Percentiles rank a stretch among this genome's conserved stretches.
Evolutionary conservation across 1,140 invertebrate genomes (phyloP).

Genomic region (Rhizoglyphus robini): DNA sequence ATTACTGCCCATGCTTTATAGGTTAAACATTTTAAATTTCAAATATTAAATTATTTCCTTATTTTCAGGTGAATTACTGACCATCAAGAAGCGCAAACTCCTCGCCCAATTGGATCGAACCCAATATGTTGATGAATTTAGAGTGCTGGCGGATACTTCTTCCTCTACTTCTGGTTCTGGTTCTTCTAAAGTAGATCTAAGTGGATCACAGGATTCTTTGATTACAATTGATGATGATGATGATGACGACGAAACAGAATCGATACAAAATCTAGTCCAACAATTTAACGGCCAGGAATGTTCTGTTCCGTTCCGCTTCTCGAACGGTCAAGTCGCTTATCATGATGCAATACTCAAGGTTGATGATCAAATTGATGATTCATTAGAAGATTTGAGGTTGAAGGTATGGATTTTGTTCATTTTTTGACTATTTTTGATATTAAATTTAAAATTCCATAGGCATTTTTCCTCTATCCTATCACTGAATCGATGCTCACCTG

Average conservation of each 20-base stretch:
- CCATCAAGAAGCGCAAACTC: not conserved
- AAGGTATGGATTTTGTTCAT: not conserved
- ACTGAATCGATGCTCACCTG: constrained; percentile 16
- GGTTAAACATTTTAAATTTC: no score
- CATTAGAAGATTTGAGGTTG: not conserved
- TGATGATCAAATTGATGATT: not conserved
- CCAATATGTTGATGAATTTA: no score
- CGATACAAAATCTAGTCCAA: not conserved
- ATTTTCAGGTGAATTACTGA: not conserved
- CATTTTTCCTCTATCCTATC: constrained; percentile 17
- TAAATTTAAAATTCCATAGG: not conserved
- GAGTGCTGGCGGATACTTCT: no score
- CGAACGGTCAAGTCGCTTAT: constrained; percentile 9
- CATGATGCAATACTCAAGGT: constrained; percentile 14
- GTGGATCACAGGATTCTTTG: no score
- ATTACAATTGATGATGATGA: not conserved
- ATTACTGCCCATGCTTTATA: no score
- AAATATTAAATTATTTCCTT: no score
- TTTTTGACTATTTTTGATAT: not conserved
- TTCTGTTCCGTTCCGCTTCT: not conserved
- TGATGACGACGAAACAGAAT: not conserved
- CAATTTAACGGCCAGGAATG: constrained; percentile 13
- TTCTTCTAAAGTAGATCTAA: no score
- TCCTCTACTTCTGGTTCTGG: no score
- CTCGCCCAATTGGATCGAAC: not conserved